phyloP scores from a whole-genome alignment of 2,797 vertebrate genomes.

The Mormyrus proboscirostris region DNA sequence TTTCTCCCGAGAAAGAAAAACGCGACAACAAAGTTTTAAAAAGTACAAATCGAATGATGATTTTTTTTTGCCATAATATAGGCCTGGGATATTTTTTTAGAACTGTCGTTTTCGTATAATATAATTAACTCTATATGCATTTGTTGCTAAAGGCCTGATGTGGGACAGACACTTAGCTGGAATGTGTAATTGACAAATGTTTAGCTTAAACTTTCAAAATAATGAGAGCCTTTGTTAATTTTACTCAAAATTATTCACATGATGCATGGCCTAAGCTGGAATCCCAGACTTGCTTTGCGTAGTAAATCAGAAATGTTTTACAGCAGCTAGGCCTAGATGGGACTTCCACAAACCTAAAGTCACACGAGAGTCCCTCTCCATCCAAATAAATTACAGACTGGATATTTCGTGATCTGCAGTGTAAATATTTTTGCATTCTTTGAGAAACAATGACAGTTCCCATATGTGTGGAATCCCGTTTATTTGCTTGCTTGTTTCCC shows the following conservation, averaged over 20 bases:
- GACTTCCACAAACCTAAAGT: not conserved
- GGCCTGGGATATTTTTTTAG: not conserved
- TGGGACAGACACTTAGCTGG: not conserved
- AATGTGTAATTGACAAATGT: not conserved
- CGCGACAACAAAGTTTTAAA: not conserved
- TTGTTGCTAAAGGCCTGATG: not conserved
- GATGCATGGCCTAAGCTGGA: not conserved
- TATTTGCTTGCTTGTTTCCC: conserved; percentile 24
- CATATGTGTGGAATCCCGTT: not conserved
- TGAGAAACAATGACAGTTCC: not conserved
- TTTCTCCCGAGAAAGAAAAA: not conserved
- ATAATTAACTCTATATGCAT: not conserved
- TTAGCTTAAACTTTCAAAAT: not conserved
- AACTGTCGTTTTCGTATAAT: not conserved
- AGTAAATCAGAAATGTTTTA: not conserved
- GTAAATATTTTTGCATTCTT: conserved; percentile 25
- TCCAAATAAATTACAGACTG: not conserved
- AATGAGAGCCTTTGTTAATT: not conserved
- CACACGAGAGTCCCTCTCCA: not conserved
- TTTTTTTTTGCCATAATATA: not conserved
- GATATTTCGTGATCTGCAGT: not conserved
- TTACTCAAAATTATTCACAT: not conserved
- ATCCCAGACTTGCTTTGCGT: not conserved
- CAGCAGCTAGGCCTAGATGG: not conserved
- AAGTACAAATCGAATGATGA: not conserved